Evolutionary conservation across 2,888 invertebrate species (phyloP), one percentile per base, ranked within the genome.

Genomic region (Trissolcus brochymenae): DNA sequence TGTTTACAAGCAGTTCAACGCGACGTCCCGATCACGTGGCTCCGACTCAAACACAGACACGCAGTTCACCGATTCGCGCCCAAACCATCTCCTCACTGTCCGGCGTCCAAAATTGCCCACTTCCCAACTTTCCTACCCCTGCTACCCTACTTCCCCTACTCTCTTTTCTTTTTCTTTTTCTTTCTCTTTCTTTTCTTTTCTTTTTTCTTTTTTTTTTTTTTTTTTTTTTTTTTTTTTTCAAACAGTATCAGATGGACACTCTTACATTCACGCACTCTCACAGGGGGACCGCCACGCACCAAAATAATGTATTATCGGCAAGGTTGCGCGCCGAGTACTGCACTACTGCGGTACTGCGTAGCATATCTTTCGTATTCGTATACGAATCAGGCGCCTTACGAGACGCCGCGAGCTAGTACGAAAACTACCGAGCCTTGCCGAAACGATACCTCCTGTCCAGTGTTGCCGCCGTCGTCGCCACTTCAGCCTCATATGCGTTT

Each of bases 301-400:
- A 35, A 51, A 71, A 74, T 57, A 43, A 53, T 57, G 62, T 68
- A 83, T 80, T 83, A 81, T 86, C 87, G 86, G 86, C 87, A 81
- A 86, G 84, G 82, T 84, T 82, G 87, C 87, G 85, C 87, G 86
- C 86, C 87, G 84, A 82, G 82, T 84, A 87, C 87, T 87, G 85
- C 35, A 82, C 81, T 84, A 87, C 87, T 87, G 85, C 35, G 16
- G 46, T 16, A 46, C 16, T 16, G n/a, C 74, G 41, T 61, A 60
- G 66, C 59, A 57, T 54, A 16, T 43, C 54, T 59, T 62, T 64
- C 60, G 65, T 60, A 40, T 13, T 35, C 11, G 13, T 17, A n/a
- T n/a, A 64, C 56, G 57, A 57, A 71, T 53, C 43, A 62, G 40
- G 11, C 70, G 62, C 62, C 62, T 50, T 16, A n/a, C 61, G 70